Percentiles rank a stretch among this genome's conserved stretches.
These are phyloP conservation scores for Xanthorhoe designata DNA, from an alignment of 2,888 invertebrate genomes.

Conservation along the genomic window DNA sequence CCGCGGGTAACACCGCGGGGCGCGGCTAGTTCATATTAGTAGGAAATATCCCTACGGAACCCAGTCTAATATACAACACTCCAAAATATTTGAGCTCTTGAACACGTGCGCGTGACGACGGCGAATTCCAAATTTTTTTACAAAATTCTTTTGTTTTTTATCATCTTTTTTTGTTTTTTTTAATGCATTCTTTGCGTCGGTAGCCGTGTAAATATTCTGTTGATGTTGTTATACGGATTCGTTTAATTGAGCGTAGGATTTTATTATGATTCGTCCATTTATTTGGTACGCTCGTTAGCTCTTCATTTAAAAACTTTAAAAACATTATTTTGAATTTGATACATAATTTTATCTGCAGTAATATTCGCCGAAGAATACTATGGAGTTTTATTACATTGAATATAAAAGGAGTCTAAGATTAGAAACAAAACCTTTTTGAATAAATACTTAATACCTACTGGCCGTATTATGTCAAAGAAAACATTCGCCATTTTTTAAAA, in stretches of 20 bases:
- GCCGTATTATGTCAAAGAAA: too few relatives aligned
- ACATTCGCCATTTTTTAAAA: too few relatives aligned
- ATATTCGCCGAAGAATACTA: too few relatives aligned
- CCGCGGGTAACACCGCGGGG: too few relatives aligned
- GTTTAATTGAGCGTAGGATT: background rate
- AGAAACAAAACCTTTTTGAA: too few relatives aligned
- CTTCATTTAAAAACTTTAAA: too few relatives aligned
- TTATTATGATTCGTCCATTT: background rate
- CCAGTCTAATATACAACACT: background rate
- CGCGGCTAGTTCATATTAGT: background rate
- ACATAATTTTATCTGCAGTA: too few relatives aligned
- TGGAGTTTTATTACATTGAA: too few relatives aligned
- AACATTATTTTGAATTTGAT: too few relatives aligned
- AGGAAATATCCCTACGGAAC: conserved; percentile 17
- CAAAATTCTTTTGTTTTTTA: conserved; percentile 30
- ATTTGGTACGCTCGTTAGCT: too few relatives aligned
- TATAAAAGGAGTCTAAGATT: too few relatives aligned
- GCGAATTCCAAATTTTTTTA: conserved; percentile 40
- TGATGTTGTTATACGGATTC: background rate
- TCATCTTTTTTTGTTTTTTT: conserved; percentile 16
- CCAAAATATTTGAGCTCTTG: conserved; percentile 2
- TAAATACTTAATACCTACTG: too few relatives aligned
- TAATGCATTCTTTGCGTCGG: conserved; percentile 7
- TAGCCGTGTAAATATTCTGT: conserved; percentile 7
- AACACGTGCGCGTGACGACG: conserved; percentile 48